phyloP scores from a whole-genome alignment of 1,140 invertebrate genomes.

The Agrypnia vestita region DNA sequence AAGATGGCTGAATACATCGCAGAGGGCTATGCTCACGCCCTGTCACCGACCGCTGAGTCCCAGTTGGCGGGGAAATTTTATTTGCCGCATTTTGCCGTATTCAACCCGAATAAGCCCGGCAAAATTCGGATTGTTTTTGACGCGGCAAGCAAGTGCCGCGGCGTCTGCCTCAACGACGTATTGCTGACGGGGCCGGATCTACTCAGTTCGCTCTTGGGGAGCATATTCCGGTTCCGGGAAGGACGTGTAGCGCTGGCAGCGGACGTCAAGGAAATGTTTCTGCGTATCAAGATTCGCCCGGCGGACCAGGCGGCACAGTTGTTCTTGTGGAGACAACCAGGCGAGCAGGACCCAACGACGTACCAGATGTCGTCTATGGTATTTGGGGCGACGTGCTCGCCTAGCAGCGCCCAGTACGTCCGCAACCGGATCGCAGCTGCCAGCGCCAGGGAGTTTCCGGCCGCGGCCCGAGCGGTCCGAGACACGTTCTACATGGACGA shows the following conservation, averaged over 20 bases:
- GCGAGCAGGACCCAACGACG: no score
- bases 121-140: constrained; percentile 63
- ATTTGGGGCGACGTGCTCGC: no score
- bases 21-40: constrained; percentile 42
- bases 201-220: constrained; percentile 58
- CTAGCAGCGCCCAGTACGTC: no score
- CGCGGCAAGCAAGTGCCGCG: constrained; percentile 55
- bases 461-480: no score
- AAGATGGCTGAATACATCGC: constrained; percentile 3
- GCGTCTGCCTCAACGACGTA: constrained; percentile 60
- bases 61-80: constrained; percentile 55
- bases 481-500: no score
- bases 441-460: no score
- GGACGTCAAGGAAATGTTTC: constrained; percentile 57
- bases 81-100: constrained; percentile 62
- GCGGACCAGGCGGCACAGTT: no score
- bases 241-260: constrained; percentile 58
- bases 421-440: no score
- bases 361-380: no score
- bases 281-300: constrained; percentile 55
- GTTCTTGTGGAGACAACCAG: no score
- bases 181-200: constrained; percentile 62
- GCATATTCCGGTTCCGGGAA: constrained; percentile 62
- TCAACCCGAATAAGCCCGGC: constrained; percentile 58
- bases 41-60: background rate